A percentile compares a stretch with the other conserved stretches of the same genome.
Conservation (phyloP, 1,140 invertebrate species). For the Hesperophylax magnus region DNA sequence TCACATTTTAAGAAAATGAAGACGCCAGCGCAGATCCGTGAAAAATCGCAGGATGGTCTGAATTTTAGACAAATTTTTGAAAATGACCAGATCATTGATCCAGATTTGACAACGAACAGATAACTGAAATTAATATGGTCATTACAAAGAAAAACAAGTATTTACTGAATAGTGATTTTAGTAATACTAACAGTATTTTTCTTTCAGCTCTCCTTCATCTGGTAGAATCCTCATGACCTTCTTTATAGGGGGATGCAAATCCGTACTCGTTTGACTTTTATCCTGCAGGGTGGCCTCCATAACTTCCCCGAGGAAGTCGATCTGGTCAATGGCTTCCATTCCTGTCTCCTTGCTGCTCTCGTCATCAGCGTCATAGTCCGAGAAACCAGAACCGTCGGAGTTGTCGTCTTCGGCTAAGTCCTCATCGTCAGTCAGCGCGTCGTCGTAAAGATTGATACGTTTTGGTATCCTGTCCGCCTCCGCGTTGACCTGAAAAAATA, state of each 20-base stretch:
- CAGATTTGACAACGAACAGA: no score
- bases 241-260: slow-evolving; percentile 39
- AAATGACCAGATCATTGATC: no score
- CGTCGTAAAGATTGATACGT: slow-evolving; percentile 5
- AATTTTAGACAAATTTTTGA: no score
- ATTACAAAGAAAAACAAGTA: background rate
- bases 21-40: no score
- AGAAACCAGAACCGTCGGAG: slow-evolving; percentile 14
- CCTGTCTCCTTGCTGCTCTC: background rate
- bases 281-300: slow-evolving; percentile 50
- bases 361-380: background rate
- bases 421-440: slow-evolving; percentile 5
- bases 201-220: slow-evolving; percentile 12
- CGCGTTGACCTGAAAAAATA: slow-evolving; percentile 24
- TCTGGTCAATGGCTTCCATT: slow-evolving; percentile 3
- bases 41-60: no score
- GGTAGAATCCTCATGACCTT: slow-evolving; percentile 48
- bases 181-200: slow-evolving; percentile 31
- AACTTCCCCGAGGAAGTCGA: slow-evolving; percentile 48
- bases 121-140: no score
- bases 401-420: slow-evolving; percentile 22
- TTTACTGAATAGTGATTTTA: background rate
- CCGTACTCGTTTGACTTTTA: slow-evolving; percentile 29
- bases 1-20: no score
- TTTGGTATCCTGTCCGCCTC: slow-evolving; percentile 1